Conservation (phyloP, 2,113 vertebrate species). For the Limanda limanda region DNA sequence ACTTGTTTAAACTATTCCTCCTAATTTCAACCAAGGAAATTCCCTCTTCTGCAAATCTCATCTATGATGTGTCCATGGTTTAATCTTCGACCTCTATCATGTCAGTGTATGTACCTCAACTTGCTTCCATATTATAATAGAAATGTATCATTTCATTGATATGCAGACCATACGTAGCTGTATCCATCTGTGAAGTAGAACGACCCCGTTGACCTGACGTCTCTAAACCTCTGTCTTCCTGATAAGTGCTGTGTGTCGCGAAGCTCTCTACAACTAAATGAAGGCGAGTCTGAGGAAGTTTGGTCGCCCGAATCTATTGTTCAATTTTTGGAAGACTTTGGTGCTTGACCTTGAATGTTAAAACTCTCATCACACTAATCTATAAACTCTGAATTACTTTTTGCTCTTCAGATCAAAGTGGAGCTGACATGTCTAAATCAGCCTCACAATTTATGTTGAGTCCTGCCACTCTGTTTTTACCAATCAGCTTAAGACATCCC, state of each 20-base stretch:
- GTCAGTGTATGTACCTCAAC: background rate
- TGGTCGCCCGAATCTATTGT: no score
- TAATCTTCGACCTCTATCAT: background rate
- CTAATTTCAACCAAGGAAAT: background rate
- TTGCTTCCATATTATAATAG: slow-evolving; percentile 4
- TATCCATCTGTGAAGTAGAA: slow-evolving; percentile 36
- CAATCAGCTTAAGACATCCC: background rate
- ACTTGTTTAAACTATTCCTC: background rate
- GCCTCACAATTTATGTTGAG: background rate
- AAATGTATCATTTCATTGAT: slow-evolving; percentile 24
- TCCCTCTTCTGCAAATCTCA: background rate
- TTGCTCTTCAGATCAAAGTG: background rate
- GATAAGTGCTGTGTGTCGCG: slow-evolving; percentile 28
- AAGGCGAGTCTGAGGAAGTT: no score
- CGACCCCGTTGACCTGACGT: slow-evolving; percentile 21
- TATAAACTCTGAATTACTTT: background rate
- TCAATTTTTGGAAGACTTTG: background rate
- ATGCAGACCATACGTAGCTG: slow-evolving; percentile 40
- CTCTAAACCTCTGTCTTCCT: background rate
- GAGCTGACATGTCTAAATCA: background rate
- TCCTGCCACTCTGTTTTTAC: background rate
- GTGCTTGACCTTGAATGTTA: slow-evolving; percentile 10
- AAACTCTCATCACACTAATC: background rate
- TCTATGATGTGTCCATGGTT: background rate
- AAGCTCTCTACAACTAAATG: slow-evolving; percentile 1